Percentiles rank a stretch among this genome's conserved stretches.
These are phyloP conservation scores for Metopia argyrocephala DNA, from an alignment of 2,888 invertebrate genomes.

Conservation along the genomic window DNA sequence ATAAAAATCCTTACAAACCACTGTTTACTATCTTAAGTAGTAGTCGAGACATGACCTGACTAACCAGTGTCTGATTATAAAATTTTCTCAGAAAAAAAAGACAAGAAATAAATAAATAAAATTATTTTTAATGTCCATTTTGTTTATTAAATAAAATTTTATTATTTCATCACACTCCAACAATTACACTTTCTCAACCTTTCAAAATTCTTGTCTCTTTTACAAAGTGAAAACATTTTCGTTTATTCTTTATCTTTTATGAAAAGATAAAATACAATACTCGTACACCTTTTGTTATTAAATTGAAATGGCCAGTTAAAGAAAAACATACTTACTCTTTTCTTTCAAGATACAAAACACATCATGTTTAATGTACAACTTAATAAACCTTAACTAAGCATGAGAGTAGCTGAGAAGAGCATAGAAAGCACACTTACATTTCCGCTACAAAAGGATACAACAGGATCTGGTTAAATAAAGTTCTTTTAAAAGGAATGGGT, in stretches of 20 bases:
- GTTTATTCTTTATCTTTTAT: not conserved
- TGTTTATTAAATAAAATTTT: slow-evolving; percentile 59
- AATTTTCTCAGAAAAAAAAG: not conserved
- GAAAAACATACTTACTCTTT: not conserved
- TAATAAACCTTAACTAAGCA: slow-evolving; percentile 52
- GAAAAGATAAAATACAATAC: slow-evolving; percentile 39
- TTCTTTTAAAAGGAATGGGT: too few relatives aligned
- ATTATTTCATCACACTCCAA: slow-evolving; percentile 34
- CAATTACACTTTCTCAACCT: not conserved
- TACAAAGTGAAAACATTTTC: not conserved
- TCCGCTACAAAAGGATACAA: not conserved
- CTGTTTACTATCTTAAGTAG: slow-evolving; percentile 24
- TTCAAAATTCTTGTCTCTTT: not conserved
- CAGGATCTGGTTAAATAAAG: too few relatives aligned
- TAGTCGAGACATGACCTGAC: slow-evolving; percentile 37
- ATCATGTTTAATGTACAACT: slow-evolving; percentile 44
- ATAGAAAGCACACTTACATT: not conserved
- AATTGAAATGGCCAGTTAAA: slow-evolving; percentile 51
- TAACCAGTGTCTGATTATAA: slow-evolving; percentile 25
- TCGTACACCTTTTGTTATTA: slow-evolving; percentile 52
- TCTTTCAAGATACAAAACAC: slow-evolving; percentile 28
- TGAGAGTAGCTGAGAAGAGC: not conserved
- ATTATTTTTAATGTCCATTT: slow-evolving; percentile 44
- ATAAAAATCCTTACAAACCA: slow-evolving; percentile 2
- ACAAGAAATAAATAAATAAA: too few relatives aligned